Conservation (phyloP, 2,797 vertebrate species). For the Ctenopoma kingsleyae region DNA sequence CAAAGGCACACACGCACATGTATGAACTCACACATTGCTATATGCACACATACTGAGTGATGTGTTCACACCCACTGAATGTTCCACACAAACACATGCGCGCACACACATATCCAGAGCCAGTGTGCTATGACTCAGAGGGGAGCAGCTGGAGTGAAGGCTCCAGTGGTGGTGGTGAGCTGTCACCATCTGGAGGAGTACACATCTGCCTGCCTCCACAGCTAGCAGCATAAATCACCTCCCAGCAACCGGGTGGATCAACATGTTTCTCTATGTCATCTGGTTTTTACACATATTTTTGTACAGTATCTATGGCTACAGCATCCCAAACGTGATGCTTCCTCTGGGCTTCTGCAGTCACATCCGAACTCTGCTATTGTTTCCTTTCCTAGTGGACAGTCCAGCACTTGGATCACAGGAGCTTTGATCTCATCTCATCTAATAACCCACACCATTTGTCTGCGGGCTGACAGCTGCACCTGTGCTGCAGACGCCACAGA, state of each 20-base stretch:
- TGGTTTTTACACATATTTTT: neutral
- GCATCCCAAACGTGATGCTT: constrained; percentile 4
- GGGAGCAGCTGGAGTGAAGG: constrained; percentile 82
- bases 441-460: constrained; percentile 64
- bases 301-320: neutral
- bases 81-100: constrained; percentile 27
- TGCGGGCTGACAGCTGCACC: constrained; percentile 58
- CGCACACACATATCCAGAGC: constrained; percentile 47
- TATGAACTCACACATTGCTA: neutral
- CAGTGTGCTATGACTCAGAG: constrained; percentile 80
- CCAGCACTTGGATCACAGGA: constrained; percentile 47
- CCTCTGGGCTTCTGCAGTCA: neutral
- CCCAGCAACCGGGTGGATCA: constrained; percentile 54
- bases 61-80: constrained; percentile 40
- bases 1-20: neutral
- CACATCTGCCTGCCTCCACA: constrained; percentile 65
- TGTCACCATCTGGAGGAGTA: constrained; percentile 82
- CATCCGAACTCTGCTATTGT: constrained; percentile 9
- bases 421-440: constrained; percentile 73
- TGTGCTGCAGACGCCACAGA: constrained; percentile 33
- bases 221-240: constrained; percentile 64
- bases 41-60: neutral
- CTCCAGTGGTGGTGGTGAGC: constrained; percentile 75
- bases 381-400: constrained; percentile 47
- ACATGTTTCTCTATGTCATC: constrained; percentile 47